Percentiles rank a stretch among this genome's conserved stretches.
Conservation (phyloP, 2,113 vertebrate species). For the Dasyornis broadbenti region DNA sequence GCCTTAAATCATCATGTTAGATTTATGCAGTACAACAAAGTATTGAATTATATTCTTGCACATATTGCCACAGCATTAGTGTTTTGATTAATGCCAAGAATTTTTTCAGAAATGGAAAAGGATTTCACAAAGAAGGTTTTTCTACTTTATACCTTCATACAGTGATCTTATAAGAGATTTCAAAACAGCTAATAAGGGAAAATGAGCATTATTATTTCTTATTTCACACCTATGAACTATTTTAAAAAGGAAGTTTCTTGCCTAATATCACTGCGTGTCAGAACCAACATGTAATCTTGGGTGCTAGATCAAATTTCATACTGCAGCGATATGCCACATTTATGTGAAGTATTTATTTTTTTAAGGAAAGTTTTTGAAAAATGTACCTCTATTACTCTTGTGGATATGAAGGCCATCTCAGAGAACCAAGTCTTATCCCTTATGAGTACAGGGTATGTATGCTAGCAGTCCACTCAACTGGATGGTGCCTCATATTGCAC, state of each 20-base stretch:
- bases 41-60: background rate
- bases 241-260: background rate
- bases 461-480: background rate
- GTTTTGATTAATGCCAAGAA: background rate
- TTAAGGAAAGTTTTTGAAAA: background rate
- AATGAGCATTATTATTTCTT: background rate
- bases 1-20: background rate
- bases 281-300: background rate
- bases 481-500: background rate
- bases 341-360: background rate
- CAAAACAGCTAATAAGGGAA: background rate
- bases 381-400: background rate
- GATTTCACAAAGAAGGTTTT: background rate
- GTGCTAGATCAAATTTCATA: background rate
- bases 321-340: background rate
- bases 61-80: background rate
- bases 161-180: background rate
- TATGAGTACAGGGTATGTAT: background rate
- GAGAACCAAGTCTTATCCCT: background rate
- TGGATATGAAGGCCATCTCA: background rate
- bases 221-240: background rate
- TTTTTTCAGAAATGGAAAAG: background rate
- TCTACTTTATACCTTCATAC: background rate
- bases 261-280: background rate
- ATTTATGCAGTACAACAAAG: background rate